Conservation (phyloP, 1,140 invertebrate genomes). For the Alviniconcha marisindica region DNA sequence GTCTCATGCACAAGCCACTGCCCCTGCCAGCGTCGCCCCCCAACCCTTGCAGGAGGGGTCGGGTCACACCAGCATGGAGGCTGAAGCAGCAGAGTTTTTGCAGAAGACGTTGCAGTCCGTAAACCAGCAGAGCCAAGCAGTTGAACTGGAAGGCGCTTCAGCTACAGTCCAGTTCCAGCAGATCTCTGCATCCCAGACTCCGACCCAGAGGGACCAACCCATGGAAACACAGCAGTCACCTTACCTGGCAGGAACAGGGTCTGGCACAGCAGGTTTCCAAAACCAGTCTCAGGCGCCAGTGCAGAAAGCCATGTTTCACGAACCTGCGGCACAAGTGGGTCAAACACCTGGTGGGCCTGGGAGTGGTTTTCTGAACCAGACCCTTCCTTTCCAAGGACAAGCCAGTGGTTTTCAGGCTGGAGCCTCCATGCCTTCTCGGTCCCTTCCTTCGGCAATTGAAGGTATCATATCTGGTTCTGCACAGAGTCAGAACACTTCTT, state of each 20-base stretch:
- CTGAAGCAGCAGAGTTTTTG: conserved; percentile 25
- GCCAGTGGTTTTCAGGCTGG: conserved; percentile 26
- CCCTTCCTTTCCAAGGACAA: conserved; percentile 22
- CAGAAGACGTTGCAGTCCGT: conserved; percentile 15
- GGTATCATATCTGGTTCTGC: not conserved
- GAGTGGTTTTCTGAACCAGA: not conserved
- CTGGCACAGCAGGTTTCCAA: not conserved
- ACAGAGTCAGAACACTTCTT: not conserved
- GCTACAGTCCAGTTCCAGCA: not conserved
- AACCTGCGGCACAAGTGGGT: not conserved
- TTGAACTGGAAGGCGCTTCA: not conserved
- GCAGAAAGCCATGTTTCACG: not conserved
- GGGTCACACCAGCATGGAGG: conserved; percentile 12
- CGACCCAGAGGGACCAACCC: conserved; percentile 27
- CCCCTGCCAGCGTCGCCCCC: not conserved
- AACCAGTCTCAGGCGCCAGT: not conserved
- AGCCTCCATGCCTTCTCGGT: not conserved
- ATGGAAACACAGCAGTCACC: conserved; percentile 40
- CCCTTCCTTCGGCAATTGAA: not conserved
- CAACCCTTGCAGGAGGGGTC: conserved; percentile 21
- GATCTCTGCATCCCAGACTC: not conserved
- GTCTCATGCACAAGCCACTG: not conserved
- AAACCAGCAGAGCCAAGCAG: not conserved
- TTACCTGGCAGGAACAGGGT: conserved; percentile 8
- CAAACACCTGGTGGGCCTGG: conserved; percentile 21